Percentiles rank a stretch among this genome's conserved stretches.
phyloP scores from a whole-genome alignment of 2,797 vertebrate genomes.

The Sparidentex hasta region DNA sequence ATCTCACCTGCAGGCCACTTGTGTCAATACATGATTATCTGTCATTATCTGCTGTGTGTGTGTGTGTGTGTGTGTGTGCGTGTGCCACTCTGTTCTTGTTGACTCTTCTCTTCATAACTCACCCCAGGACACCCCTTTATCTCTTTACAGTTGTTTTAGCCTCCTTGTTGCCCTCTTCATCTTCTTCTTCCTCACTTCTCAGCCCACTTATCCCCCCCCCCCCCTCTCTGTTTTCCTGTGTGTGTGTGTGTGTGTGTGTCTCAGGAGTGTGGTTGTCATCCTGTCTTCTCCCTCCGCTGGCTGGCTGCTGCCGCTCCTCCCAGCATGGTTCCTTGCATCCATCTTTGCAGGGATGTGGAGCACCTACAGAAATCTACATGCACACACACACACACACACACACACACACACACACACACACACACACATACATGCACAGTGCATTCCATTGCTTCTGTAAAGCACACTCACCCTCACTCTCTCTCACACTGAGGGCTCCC shows the following conservation, averaged over 20 bases:
- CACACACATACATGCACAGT: not conserved
- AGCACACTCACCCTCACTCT: slow-evolving; percentile 21
- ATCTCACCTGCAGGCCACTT: slow-evolving; percentile 29
- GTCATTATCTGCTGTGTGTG: slow-evolving; percentile 26
- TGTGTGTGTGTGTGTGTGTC: not conserved
- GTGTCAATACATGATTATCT: slow-evolving; percentile 45
- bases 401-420: too few species aligned
- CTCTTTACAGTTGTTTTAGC: slow-evolving; percentile 38
- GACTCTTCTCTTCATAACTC: slow-evolving; percentile 17
- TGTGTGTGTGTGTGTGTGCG: slow-evolving; percentile 1
- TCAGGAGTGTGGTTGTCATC: slow-evolving; percentile 23
- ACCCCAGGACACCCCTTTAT: slow-evolving; percentile 34
- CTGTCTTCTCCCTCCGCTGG: not conserved
- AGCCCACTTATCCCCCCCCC: not conserved
- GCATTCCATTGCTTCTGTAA: slow-evolving; percentile 15
- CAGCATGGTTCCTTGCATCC: slow-evolving; percentile 18
- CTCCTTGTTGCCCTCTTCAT: slow-evolving; percentile 21
- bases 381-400: too few species aligned
- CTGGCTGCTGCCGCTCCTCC: slow-evolving; percentile 1
- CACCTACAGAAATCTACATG: not conserved
- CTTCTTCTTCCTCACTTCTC: slow-evolving; percentile 17
- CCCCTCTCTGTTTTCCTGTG: not conserved
- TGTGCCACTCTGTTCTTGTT: slow-evolving; percentile 3
- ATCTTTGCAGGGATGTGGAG: slow-evolving; percentile 6
- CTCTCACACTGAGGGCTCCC: slow-evolving; percentile 31